phyloP scores from a whole-genome alignment of 2,888 invertebrate species.

The Ellobium chinense region DNA sequence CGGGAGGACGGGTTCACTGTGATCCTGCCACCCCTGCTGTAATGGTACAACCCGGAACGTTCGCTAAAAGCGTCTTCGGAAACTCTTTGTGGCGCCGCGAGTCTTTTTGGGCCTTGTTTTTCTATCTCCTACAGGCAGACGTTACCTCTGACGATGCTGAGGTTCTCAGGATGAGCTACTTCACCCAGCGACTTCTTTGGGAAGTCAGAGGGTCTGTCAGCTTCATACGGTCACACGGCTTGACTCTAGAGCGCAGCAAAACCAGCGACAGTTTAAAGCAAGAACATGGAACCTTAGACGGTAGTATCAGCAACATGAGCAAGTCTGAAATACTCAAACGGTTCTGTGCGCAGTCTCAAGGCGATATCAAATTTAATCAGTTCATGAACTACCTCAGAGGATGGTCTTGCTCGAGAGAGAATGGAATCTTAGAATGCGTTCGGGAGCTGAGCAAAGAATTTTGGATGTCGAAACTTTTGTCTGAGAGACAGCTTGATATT shows the following conservation, averaged over 20 bases:
- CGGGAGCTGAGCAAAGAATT: background rate
- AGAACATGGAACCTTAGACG: background rate
- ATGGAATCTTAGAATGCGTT: background rate
- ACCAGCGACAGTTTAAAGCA: no score
- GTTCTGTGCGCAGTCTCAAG: background rate
- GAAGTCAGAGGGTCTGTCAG: background rate
- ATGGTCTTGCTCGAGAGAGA: background rate
- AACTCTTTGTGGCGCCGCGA: background rate
- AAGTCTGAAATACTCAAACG: background rate
- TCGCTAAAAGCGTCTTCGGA: background rate
- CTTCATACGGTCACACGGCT: background rate
- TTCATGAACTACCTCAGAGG: background rate
- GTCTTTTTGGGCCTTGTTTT: background rate
- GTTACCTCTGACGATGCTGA: background rate
- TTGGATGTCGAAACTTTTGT: background rate
- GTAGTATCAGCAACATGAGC: background rate
- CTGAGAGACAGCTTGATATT: background rate
- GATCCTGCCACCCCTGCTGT: conserved; percentile 4
- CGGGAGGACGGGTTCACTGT: background rate
- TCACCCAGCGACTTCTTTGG: background rate
- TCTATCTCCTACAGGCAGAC: background rate
- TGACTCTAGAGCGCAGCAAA: no score
- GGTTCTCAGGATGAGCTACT: background rate
- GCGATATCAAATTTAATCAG: background rate
- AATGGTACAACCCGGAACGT: background rate